Evolutionary conservation across 2,888 invertebrate genomes (phyloP).

Genomic region (Ctena decussata): DNA sequence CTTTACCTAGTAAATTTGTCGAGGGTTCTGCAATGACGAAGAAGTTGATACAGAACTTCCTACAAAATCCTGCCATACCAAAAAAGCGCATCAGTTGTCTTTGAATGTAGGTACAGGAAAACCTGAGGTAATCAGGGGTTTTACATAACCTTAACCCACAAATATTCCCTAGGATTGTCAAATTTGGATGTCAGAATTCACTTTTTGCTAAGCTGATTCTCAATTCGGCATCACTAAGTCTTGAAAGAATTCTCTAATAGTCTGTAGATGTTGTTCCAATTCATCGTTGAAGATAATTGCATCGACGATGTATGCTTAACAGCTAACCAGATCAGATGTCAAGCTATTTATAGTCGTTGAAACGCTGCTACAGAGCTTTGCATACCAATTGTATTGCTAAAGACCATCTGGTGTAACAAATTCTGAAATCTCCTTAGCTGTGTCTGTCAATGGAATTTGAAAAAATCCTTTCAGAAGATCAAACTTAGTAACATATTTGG

Average conservation of each 20-base stretch:
- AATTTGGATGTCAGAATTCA: constrained; percentile 37
- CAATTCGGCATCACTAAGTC: constrained; percentile 25
- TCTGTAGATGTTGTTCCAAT: constrained; percentile 32
- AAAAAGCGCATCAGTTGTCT: constrained; percentile 57
- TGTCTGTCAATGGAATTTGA: constrained; percentile 53
- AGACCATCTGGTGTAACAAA: constrained; percentile 51
- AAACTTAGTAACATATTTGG: constrained; percentile 68
- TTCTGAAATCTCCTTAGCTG: too few species aligned
- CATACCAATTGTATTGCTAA: constrained; percentile 63
- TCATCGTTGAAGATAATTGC: constrained; percentile 28
- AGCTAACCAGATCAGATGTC: constrained; percentile 5
- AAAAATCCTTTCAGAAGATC: constrained; percentile 58
- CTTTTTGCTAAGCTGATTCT: constrained; percentile 34
- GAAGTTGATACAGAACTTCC: constrained; percentile 57
- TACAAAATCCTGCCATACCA: constrained; percentile 54
- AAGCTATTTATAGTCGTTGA: constrained; percentile 49
- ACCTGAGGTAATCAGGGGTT: constrained; percentile 40
- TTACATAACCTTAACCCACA: constrained; percentile 62
- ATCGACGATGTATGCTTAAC: constrained; percentile 60
- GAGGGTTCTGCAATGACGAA: constrained; percentile 36
- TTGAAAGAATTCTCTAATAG: constrained; percentile 36
- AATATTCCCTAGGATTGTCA: constrained; percentile 65
- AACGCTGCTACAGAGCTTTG: constrained; percentile 63
- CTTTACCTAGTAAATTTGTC: constrained; percentile 21
- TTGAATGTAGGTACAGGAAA: constrained; percentile 43